Evolutionary conservation across 1,140 invertebrate genomes (phyloP).

Genomic region (Idris sp.): DNA sequence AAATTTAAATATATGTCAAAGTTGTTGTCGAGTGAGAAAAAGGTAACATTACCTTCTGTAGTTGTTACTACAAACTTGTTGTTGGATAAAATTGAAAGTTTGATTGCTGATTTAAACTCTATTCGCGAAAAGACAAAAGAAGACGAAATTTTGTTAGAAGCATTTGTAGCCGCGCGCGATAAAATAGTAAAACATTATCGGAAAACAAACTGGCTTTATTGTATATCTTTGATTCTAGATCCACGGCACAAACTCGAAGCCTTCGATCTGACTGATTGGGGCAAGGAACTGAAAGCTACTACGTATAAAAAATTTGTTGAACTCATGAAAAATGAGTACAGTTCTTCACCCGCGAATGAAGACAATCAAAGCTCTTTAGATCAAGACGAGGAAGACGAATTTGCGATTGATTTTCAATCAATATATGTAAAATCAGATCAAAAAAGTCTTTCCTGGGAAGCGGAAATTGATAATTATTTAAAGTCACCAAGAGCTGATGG

Average conservation of each 20-base stretch:
- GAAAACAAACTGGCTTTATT: constrained; percentile 9
- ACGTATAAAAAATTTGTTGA: constrained; percentile 1
- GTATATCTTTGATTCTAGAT: constrained; percentile 5
- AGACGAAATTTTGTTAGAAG: constrained; percentile 1
- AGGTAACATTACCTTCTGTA: constrained; percentile 7
- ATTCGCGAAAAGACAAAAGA: no score
- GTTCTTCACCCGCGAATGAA: no score
- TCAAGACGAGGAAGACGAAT: constrained; percentile 5
- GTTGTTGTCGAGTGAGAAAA: constrained; percentile 10
- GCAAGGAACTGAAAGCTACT: neutral
- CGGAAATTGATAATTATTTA: constrained; percentile 13
- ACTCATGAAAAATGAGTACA: constrained; percentile 1
- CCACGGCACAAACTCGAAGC: constrained; percentile 3
- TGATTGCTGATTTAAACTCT: no score
- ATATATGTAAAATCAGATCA: constrained; percentile 6
- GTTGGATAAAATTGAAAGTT: constrained; percentile 4
- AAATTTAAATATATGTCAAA: constrained; percentile 16
- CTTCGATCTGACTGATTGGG: constrained; percentile 4
- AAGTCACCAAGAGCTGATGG: constrained; percentile 2
- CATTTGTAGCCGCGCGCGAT: constrained; percentile 4
- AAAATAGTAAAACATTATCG: constrained; percentile 9
- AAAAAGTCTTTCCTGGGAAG: constrained; percentile 1
- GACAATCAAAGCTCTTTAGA: no score
- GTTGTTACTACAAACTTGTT: constrained; percentile 4
- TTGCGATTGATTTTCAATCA: constrained; percentile 2